These are phyloP conservation scores for Musca vetustissima DNA, from an alignment of 1,140 invertebrate genomes.

Conservation along the genomic window DNA sequence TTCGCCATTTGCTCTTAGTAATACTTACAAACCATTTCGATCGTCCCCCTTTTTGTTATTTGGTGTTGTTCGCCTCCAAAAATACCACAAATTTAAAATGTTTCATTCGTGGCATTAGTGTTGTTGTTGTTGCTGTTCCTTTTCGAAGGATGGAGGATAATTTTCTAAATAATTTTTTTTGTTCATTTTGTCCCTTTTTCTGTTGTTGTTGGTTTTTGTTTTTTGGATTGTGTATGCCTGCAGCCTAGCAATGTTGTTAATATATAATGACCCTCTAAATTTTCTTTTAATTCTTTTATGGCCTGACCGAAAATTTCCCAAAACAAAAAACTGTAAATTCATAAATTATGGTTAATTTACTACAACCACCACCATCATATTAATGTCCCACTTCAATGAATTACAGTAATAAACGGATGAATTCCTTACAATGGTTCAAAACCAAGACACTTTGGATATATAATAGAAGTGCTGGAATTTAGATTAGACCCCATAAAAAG, in stretches of 20 bases:
- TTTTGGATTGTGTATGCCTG: not conserved
- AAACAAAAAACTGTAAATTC: not conserved
- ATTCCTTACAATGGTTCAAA: no score
- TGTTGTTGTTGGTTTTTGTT: no score
- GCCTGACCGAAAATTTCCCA: constrained; percentile 10
- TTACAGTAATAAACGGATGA: no score
- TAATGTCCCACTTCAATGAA: no score
- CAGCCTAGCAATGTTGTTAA: constrained; percentile 16
- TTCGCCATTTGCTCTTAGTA: not conserved
- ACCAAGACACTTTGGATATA: no score
- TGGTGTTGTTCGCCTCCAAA: not conserved
- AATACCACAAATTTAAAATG: constrained; percentile 9
- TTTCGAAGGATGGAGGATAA: constrained; percentile 13
- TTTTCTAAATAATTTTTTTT: constrained; percentile 20
- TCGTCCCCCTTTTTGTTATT: not conserved
- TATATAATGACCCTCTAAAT: constrained; percentile 17
- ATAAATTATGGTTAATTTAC: no score
- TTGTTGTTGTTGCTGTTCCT: not conserved
- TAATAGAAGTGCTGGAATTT: no score
- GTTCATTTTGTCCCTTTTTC: no score
- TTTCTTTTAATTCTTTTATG: constrained; percentile 25
- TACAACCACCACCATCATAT: no score
- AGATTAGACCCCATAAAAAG: no score
- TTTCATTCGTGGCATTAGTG: no score
- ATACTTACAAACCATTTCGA: not conserved